Evolutionary conservation across 2,113 vertebrate species (phyloP), one percentile per base, ranked within the genome.

Genomic region (Turdus rufiventris): DNA sequence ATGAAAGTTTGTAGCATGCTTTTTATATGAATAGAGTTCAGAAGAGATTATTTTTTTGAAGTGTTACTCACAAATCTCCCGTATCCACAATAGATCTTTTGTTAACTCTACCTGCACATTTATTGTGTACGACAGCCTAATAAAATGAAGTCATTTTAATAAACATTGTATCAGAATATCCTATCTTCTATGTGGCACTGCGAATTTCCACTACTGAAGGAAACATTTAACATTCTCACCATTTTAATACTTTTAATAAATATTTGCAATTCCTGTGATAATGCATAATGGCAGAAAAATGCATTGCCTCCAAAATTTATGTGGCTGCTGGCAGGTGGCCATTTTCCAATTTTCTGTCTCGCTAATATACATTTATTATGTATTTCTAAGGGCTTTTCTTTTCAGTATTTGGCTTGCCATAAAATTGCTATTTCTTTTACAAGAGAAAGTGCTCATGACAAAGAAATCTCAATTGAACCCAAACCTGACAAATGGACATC

Each of bases 171-270:
- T 98, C 98, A 94, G 97, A 98, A 97, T 97, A 98, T 93, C 97
- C 94, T 96, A 97, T 98, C 97, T 97, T 96, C 97, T 96, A 62
- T 95, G 92, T 94, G 95, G 95, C 97, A 97, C 85, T 85, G 97
- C 14, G 81, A 96, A 97, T 98, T 98, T 97, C 97, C 92, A 96
- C 96, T 95, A 91, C 97, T 97, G 97, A 97, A 97, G 96, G 96
- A 98, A 97, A 96, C 97, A 98, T 98, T 98, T 98, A 98, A 98
- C 98, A 98, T 98, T 97, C 96, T 97, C 91, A 96, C 95, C 93
- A 97, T 97, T 98, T 98, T 98, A 98, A 98, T 98, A 97, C 96
- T 98, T 98, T 98, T 98, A 98, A 98, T 98, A 98, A 98, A 98
- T 98, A 98, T 98, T 98, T 98, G 97, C 96, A 98, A 96, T 98